phyloP scores from a whole-genome alignment of 1,140 invertebrate species.

The Brachionus plicatilis region DNA sequence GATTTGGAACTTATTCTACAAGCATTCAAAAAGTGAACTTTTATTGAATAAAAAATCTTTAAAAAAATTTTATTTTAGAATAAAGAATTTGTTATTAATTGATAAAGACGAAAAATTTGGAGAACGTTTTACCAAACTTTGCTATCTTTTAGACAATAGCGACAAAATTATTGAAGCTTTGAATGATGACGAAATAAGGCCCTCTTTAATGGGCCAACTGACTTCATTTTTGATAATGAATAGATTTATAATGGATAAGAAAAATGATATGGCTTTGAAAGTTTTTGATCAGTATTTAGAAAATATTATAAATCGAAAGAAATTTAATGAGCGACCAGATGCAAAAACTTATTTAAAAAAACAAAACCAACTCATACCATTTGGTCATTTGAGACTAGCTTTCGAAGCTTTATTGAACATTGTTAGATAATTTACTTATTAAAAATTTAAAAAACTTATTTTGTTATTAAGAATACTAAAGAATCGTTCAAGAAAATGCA shows the following conservation, averaged over 20 bases:
- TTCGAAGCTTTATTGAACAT: neutral
- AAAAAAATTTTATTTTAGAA: neutral
- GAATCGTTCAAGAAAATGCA: conserved; percentile 27
- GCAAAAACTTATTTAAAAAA: neutral
- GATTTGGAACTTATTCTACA: neutral
- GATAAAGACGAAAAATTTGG: conserved; percentile 24
- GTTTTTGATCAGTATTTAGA: conserved; percentile 36
- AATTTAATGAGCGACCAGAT: neutral
- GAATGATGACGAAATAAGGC: neutral
- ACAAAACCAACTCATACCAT: conserved; percentile 31
- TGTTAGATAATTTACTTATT: neutral
- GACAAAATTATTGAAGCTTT: conserved; percentile 6
- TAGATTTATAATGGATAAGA: conserved; percentile 5
- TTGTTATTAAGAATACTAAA: conserved; percentile 24
- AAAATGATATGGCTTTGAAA: neutral
- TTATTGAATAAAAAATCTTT: neutral
- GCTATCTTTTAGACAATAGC: neutral
- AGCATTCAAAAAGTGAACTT: neutral
- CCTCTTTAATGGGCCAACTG: neutral
- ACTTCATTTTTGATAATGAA: conserved; percentile 30
- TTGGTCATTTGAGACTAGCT: conserved; percentile 32
- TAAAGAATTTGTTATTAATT: neutral
- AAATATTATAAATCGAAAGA: neutral
- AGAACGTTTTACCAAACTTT: neutral
- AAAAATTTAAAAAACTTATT: neutral